Base-by-base conservation (phyloP, 2,888 invertebrate genomes). In the Acronicta alni region DNA sequence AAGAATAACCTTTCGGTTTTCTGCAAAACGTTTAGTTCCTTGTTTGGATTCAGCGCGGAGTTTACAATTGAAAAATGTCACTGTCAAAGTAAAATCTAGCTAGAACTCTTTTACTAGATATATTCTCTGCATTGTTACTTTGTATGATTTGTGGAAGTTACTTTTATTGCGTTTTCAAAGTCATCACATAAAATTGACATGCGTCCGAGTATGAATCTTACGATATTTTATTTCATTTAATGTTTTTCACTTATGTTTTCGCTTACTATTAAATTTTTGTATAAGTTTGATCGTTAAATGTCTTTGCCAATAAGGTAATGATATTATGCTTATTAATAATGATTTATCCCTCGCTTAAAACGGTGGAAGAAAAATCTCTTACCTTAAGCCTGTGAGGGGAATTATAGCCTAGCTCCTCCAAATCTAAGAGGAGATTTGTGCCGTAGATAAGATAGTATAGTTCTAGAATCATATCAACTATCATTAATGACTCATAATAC, bases 51-150 rank as follows among this genome's bases (percentile, higher is more conserved):
- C 43, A 44, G 46, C 66, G 45, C 44, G 32, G 54, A 60, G 56
- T 60, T 72, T 61, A 37, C 72, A 52, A 63, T 62, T 58, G 74
- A 43, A 70, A 76, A 60, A 58, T 62, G 70, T 73, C 67, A 70
- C 18, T 32, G 12, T 10, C 59, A n/a, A n/a, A 62, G 64, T 46
- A 42, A 60, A 55, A 62, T 62, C 44, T 39, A 47, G 49, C 48
- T 46, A 26, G 17, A 46, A 67, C 35, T 57, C 39, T 43, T 51
- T 42, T 51, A 41, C 12, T 26, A 46, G 41, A 57, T 59, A 60
- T 43, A 38, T 57, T 57, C 35, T 38, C 14, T 16, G 15, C 35
- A 20, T 60, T 72, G 55, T 55, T 45, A 43, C 14, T 57, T 37
- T 53, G 17, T 52, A 10, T 26, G 39, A 55, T 46, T 53, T 45